phyloP scores from a whole-genome alignment of 2,797 vertebrate genomes.

The Danionella dracula region DNA sequence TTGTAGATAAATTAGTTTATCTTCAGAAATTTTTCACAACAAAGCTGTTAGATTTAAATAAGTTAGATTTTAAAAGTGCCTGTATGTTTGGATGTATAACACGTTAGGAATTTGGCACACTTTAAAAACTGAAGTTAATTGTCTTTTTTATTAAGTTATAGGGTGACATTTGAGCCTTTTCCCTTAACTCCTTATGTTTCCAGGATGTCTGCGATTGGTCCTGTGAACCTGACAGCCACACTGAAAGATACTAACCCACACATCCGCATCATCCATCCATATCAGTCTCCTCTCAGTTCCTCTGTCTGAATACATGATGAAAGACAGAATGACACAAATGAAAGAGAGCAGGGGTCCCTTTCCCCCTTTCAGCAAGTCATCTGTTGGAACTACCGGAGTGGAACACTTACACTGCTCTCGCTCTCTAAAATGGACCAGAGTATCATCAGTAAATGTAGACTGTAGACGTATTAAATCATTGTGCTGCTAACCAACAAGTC shows the following conservation, averaged over 20 bases:
- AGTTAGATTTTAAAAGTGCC: too few relatives aligned
- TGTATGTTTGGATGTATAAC: too few relatives aligned
- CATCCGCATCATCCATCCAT: neutral
- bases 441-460: too few relatives aligned
- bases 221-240: conserved; percentile 4
- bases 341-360: conserved; percentile 2
- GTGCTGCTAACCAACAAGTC: too few relatives aligned
- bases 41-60: too few relatives aligned
- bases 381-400: conserved; percentile 8
- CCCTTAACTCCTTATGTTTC: neutral
- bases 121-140: too few relatives aligned
- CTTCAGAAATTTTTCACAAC: too few relatives aligned
- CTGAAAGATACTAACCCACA: neutral
- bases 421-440: too few relatives aligned
- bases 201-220: conserved; percentile 10
- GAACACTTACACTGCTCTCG: neutral
- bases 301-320: conserved; percentile 12
- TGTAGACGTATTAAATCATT: too few relatives aligned
- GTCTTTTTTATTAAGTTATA: neutral
- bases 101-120: too few relatives aligned
- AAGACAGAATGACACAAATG: conserved; percentile 17
- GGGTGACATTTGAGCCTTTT: neutral
- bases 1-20: too few relatives aligned
- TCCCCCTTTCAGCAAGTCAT: conserved; percentile 22
- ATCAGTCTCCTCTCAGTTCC: conserved; percentile 19